These are phyloP conservation scores for Gryllus longicercus DNA, from an alignment of 2,888 invertebrate genomes.

Conservation along the genomic window DNA sequence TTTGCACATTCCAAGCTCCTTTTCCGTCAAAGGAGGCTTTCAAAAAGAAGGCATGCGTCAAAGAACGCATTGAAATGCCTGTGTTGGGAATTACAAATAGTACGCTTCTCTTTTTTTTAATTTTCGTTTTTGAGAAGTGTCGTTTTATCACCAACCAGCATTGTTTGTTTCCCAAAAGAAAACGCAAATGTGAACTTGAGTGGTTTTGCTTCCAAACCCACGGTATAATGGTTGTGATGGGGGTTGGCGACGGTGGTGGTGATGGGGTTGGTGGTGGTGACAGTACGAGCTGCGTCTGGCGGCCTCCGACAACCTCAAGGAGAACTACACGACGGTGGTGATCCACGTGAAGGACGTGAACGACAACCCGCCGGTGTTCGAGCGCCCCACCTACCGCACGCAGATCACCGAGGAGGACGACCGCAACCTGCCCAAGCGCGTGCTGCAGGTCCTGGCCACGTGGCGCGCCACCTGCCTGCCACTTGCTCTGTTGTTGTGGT, in stretches of 20 bases:
- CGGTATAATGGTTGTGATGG: background rate
- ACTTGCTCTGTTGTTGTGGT: background rate
- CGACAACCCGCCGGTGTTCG: slow-evolving; percentile 96
- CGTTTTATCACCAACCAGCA: too few species aligned
- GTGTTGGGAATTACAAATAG: too few species aligned
- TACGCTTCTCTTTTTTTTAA: too few species aligned
- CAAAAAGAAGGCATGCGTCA: too few species aligned
- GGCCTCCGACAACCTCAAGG: slow-evolving; percentile 93
- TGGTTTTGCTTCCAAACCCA: background rate
- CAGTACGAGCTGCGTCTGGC: slow-evolving; percentile 93
- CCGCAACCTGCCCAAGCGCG: slow-evolving; percentile 88
- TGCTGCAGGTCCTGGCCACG: slow-evolving; percentile 66
- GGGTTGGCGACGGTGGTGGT: slow-evolving; percentile 51
- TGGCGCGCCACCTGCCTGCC: background rate
- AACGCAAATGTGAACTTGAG: background rate
- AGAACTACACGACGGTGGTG: slow-evolving; percentile 94
- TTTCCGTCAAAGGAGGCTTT: too few species aligned
- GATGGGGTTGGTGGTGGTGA: slow-evolving; percentile 56
- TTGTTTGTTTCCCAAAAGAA: too few species aligned
- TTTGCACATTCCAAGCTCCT: too few species aligned
- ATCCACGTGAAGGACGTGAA: slow-evolving; percentile 97
- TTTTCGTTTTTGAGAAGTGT: too few species aligned
- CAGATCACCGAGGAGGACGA: slow-evolving; percentile 96
- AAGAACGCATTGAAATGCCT: too few species aligned
- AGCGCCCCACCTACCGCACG: slow-evolving; percentile 88